phyloP scores from a whole-genome alignment of 2,113 vertebrate species.

The Paedocypris sp. region DNA sequence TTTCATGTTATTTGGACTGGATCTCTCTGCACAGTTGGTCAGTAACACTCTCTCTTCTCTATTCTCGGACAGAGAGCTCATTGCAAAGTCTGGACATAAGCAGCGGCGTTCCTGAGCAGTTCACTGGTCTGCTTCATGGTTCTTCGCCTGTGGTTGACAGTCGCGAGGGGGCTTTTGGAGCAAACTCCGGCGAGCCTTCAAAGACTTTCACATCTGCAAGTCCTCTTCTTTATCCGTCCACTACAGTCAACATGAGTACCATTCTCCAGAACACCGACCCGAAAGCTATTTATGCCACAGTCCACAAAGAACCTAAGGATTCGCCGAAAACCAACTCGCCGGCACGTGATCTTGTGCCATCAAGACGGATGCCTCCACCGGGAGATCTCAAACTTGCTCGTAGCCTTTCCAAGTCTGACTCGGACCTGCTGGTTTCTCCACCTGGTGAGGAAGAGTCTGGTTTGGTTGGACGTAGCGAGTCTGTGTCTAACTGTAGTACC shows the following conservation, averaged over 20 bases:
- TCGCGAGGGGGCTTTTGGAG: constrained; percentile 69
- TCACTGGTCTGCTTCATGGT: constrained; percentile 91
- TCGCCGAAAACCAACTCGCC: constrained; percentile 52
- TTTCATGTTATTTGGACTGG: constrained; percentile 47
- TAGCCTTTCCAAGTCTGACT: constrained; percentile 96
- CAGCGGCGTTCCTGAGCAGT: constrained; percentile 82
- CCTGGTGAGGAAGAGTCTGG: constrained; percentile 84
- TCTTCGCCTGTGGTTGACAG: constrained; percentile 89
- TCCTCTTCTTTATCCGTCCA: background rate
- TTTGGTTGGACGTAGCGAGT: constrained; percentile 87
- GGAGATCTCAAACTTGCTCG: constrained; percentile 91
- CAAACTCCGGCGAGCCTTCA: background rate
- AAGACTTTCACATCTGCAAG: background rate
- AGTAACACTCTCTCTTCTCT: background rate
- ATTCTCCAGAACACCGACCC: constrained; percentile 65
- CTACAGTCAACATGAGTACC: constrained; percentile 53
- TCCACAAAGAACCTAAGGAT: constrained; percentile 64
- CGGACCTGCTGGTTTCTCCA: constrained; percentile 87
- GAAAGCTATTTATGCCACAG: constrained; percentile 68
- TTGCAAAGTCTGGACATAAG: constrained; percentile 43
- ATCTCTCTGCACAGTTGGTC: constrained; percentile 31
- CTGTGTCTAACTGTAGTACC: constrained; percentile 84
- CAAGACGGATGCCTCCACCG: constrained; percentile 63
- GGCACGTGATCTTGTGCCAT: constrained; percentile 51
- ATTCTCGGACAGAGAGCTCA: constrained; percentile 51